Percentiles rank a stretch among this genome's conserved stretches.
These are phyloP conservation scores for Labroides dimidiatus DNA, from an alignment of 2,797 vertebrate species.

Conservation along the genomic window DNA sequence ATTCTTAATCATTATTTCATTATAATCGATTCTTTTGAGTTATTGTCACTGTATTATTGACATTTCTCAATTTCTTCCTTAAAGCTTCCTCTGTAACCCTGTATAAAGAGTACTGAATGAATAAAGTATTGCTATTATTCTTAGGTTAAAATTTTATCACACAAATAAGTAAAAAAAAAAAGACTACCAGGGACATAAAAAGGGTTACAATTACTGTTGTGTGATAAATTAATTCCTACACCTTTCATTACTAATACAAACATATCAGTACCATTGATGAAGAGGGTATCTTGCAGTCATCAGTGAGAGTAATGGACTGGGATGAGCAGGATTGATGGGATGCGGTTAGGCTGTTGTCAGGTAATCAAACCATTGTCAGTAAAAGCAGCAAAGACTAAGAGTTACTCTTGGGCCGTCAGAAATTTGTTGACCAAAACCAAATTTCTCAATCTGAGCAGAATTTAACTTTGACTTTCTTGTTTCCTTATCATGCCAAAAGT, in stretches of 20 bases:
- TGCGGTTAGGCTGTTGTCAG: constrained; percentile 69
- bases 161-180: too few relatives aligned
- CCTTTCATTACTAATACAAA: background rate
- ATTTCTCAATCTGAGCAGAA: background rate
- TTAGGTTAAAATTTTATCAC: too few relatives aligned
- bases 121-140: too few relatives aligned
- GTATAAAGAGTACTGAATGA: too few relatives aligned
- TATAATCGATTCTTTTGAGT: too few relatives aligned
- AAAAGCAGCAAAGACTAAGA: constrained; percentile 39
- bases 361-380: constrained; percentile 78
- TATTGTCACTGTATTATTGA: too few relatives aligned
- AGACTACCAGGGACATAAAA: background rate
- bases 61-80: too few relatives aligned
- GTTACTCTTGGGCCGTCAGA: background rate
- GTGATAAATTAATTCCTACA: background rate
- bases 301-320: constrained; percentile 57
- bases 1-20: too few relatives aligned
- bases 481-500: background rate
- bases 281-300: constrained; percentile 27
- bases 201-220: background rate
- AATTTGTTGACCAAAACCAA: background rate
- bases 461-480: background rate
- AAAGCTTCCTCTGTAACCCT: too few relatives aligned
- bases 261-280: background rate
- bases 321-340: constrained; percentile 77